A percentile compares a stretch with the other conserved stretches of the same genome.
Conservation (phyloP, 1,140 invertebrate species). For the Amphibalanus amphitrite region DNA sequence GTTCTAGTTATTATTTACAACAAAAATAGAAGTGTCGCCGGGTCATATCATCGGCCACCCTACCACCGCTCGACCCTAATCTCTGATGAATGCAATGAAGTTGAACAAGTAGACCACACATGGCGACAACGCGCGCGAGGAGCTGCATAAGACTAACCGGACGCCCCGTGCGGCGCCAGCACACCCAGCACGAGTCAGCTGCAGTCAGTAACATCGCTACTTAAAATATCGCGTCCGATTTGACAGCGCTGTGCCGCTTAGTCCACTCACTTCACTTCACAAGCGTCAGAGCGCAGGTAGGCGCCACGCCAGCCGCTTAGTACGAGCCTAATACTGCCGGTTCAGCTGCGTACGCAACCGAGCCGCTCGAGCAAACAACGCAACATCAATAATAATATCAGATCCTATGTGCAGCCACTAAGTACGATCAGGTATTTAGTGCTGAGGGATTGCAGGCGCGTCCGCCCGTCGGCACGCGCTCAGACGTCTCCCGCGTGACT, state of each 20-base stretch:
- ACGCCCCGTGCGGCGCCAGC: background rate
- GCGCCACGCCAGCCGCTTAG: no score
- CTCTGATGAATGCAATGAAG: background rate
- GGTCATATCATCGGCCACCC: background rate
- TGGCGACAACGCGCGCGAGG: background rate
- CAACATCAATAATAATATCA: background rate
- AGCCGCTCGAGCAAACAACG: background rate
- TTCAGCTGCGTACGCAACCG: background rate
- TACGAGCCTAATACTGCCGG: background rate
- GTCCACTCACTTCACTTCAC: no score
- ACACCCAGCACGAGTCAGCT: background rate
- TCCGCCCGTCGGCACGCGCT: background rate
- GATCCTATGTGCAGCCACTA: background rate
- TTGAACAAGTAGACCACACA: background rate
- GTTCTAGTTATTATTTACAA: background rate
- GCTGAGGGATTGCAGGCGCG: background rate
- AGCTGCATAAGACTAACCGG: background rate
- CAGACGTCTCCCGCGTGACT: background rate
- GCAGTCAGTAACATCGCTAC: no score
- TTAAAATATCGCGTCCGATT: no score
- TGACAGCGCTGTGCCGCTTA: no score
- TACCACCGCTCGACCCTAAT: background rate
- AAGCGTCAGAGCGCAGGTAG: no score
- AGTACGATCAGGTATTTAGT: background rate
- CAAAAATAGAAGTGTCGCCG: background rate